A percentile compares a stretch with the other conserved stretches of the same genome.
Evolutionary conservation across 2,113 vertebrate species (phyloP).

Genomic region (Vicugna pacos): DNA sequence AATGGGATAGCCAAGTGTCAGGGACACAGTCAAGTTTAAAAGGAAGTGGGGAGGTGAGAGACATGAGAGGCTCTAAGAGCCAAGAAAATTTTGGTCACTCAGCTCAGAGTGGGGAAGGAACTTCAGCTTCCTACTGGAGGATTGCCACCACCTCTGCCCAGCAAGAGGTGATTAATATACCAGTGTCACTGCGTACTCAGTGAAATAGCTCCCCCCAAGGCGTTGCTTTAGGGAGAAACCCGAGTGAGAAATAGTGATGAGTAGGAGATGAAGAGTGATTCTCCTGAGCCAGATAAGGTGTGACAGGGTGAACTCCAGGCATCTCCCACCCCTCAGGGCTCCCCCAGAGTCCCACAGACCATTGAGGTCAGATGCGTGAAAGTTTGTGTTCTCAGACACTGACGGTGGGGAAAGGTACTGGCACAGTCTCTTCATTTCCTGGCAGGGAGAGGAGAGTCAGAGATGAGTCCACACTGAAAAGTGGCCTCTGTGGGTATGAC

Average conservation of each 20-base stretch:
- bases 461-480: too few relatives aligned
- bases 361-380: neutral
- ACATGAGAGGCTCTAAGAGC: neutral
- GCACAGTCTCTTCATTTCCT: neutral
- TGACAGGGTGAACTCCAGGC: too few relatives aligned
- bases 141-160: neutral
- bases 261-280: neutral
- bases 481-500: neutral
- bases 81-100: neutral
- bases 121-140: neutral
- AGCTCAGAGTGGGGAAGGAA: neutral
- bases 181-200: neutral
- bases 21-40: neutral
- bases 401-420: fast-evolving
- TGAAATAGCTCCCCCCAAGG: neutral
- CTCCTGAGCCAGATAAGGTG: neutral
- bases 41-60: neutral
- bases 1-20: neutral
- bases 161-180: too few relatives aligned
- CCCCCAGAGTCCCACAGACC: neutral
- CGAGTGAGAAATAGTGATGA: neutral
- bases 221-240: neutral
- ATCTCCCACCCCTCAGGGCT: neutral
- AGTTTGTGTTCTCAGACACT: neutral
- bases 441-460: neutral